phyloP scores from a whole-genome alignment of 2,888 invertebrate genomes.

The Patella ulyssiponensis region DNA sequence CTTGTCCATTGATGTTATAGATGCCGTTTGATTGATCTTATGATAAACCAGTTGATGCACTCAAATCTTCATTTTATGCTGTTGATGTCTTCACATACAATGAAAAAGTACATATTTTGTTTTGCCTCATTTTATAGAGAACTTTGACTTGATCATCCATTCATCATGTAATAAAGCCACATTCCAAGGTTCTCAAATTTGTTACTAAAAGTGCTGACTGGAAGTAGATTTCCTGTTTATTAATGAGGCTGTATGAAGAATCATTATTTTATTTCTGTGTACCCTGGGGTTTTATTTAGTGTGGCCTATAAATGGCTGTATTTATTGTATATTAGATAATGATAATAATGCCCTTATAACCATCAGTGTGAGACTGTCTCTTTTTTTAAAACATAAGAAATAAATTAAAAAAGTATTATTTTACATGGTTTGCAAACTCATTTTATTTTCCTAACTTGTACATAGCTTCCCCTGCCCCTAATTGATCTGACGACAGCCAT shows the following conservation, averaged over 20 bases:
- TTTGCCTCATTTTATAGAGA: not conserved
- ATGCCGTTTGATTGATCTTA: conserved; percentile 3
- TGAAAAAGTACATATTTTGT: not conserved
- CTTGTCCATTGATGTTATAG: not conserved
- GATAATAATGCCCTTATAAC: no score
- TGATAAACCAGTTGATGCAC: conserved; percentile 7
- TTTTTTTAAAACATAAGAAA: not conserved
- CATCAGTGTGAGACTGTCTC: conserved; percentile 1
- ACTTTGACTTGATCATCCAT: not conserved
- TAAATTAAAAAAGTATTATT: not conserved
- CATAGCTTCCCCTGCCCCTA: not conserved
- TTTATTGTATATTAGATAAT: no score
- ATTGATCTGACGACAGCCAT: not conserved
- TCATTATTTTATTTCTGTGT: no score
- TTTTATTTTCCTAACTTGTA: conserved; percentile 4
- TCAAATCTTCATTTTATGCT: not conserved
- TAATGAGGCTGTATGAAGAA: not conserved
- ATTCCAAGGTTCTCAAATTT: conserved; percentile 2
- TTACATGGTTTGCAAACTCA: conserved; percentile 4
- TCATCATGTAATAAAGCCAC: conserved; percentile 10
- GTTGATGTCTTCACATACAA: conserved; percentile 7
- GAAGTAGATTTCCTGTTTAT: not conserved
- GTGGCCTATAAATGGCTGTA: no score
- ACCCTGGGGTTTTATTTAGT: no score
- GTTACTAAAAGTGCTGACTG: not conserved